Evolutionary conservation across 2,113 vertebrate genomes (phyloP).

Genomic region (Prunella fulvescens): DNA sequence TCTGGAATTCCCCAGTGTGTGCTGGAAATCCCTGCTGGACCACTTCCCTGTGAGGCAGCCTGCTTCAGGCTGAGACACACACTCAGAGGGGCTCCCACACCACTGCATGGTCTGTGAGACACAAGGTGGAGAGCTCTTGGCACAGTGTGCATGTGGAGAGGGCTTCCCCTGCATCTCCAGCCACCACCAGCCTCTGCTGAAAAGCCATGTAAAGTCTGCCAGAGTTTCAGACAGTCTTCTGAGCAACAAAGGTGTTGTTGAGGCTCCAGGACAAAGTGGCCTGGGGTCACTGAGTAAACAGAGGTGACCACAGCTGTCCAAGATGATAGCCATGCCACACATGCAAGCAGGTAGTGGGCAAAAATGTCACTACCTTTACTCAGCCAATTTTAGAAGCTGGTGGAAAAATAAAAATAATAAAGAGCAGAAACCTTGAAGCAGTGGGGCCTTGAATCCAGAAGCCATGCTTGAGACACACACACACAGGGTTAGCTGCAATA

Average conservation of each 20-base stretch:
- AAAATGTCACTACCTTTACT: background rate
- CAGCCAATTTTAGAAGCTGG: background rate
- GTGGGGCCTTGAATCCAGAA: background rate
- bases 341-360: background rate
- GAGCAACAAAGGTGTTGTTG: background rate
- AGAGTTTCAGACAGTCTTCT: background rate
- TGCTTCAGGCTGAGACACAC: background rate
- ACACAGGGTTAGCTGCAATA: background rate
- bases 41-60: background rate
- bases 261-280: background rate
- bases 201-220: background rate
- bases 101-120: accelerated
- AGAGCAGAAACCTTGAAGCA: background rate
- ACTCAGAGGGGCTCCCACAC: accelerated
- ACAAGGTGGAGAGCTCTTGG: background rate
- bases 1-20: background rate
- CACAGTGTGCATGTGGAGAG: background rate
- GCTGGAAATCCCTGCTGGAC: background rate
- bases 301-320: background rate
- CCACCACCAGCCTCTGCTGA: background rate
- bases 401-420: background rate
- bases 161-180: background rate
- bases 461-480: background rate
- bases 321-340: accelerated
- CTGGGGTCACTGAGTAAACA: accelerated